Percentiles rank a stretch among this genome's conserved stretches.
phyloP scores from a whole-genome alignment of 2,888 invertebrate genomes.

The Cancer borealis region DNA sequence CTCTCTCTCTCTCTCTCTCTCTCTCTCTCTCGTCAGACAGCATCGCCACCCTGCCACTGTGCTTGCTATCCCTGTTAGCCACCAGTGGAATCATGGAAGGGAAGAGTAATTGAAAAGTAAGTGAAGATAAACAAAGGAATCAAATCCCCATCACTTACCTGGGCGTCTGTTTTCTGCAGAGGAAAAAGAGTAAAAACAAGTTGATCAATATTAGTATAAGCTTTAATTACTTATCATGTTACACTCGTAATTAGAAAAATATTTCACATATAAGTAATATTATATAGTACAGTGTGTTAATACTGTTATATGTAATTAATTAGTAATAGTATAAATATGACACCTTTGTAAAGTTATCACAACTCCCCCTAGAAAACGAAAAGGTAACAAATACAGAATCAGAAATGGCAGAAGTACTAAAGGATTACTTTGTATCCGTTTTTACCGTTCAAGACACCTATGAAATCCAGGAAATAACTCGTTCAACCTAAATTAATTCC shows the following conservation, averaged over 20 bases:
- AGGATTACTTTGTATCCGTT: no score
- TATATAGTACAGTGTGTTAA: background rate
- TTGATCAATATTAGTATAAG: background rate
- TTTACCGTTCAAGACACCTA: no score
- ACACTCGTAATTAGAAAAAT: background rate
- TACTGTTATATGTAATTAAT: background rate
- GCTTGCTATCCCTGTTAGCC: background rate
- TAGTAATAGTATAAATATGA: no score
- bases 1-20: background rate
- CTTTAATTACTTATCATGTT: background rate
- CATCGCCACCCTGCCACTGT: background rate
- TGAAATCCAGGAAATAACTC: no score
- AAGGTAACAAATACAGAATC: no score
- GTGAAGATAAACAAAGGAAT: background rate
- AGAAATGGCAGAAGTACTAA: no score
- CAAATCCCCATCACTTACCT: slow-evolving; percentile 36
- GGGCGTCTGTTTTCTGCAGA: slow-evolving; percentile 62
- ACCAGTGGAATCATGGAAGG: background rate
- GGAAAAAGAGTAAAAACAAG: slow-evolving; percentile 14
- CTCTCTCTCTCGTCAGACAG: background rate
- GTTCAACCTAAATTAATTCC: no score
- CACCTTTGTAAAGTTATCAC: no score
- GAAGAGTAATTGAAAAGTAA: background rate
- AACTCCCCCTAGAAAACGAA: no score
- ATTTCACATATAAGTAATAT: background rate